Evolutionary conservation across 2,113 vertebrate species (phyloP).

Genomic region (Physeter macrocephalus): DNA sequence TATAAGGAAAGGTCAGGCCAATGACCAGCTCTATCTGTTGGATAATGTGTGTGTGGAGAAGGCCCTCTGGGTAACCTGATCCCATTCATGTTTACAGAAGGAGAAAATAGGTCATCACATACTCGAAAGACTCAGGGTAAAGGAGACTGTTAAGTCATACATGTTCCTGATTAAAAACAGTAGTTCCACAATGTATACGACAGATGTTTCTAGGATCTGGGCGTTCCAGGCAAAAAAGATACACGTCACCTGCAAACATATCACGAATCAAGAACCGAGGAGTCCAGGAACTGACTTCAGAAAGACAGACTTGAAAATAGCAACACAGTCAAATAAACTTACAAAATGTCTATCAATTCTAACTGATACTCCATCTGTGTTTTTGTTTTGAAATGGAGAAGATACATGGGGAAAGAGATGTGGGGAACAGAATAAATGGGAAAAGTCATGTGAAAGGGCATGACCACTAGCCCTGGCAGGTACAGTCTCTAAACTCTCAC

Average conservation of each 20-base stretch:
- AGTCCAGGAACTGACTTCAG: not conserved
- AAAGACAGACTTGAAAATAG: not conserved
- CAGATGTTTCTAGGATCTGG: not conserved
- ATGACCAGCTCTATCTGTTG: not conserved
- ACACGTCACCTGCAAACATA: not conserved
- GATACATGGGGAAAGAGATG: not conserved
- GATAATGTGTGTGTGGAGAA: not conserved
- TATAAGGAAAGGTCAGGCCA: not conserved
- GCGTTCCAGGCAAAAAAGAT: not conserved
- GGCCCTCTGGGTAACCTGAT: not conserved
- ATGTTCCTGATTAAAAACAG: not conserved
- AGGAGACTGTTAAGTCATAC: not conserved
- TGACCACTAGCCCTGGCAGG: not conserved
- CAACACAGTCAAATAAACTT: not conserved
- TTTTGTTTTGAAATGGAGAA: conserved; percentile 22
- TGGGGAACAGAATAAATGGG: not conserved
- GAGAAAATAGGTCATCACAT: not conserved
- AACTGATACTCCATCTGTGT: not conserved
- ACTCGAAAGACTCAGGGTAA: not conserved
- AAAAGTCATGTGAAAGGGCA: not conserved
- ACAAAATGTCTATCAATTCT: not conserved
- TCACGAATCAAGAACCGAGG: not conserved
- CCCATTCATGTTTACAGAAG: not conserved
- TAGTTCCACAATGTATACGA: not conserved
- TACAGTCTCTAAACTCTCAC: not conserved